Evolutionary conservation across 2,888 invertebrate species (phyloP), one percentile per base, ranked within the genome.

Genomic region (Rhodophaea formosa): DNA sequence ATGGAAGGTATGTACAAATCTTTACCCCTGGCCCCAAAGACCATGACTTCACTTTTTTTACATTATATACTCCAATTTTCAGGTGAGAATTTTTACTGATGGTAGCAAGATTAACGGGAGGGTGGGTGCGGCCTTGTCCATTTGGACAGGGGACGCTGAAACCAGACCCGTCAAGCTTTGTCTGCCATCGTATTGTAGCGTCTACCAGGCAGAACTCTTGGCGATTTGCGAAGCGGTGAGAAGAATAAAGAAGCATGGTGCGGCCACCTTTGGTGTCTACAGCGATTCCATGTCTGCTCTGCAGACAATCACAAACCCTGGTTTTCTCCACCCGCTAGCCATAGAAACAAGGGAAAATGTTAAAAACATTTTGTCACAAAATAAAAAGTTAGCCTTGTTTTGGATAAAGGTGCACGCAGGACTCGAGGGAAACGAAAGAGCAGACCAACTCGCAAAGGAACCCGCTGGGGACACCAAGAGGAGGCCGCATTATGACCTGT

Each of bases 401-500:
- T 69, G 66, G 64, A 49, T 64, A 0, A 65, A 63, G 47, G 65
- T 66, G 0, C 66, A 66, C 8, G 64, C 56, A 0, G 63, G 63
- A 5, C 15, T 60, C 8, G 47, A 32, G n/a, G 65, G 62, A 0
- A 67, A 63, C 16, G 64, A 67, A 30, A 46, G 65, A 1, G 68
- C 65, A 0, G 63, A 65, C 39, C 12, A 59, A 3, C 58, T 66
- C 0, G 63, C 63, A 0, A 67, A 65, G 14, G 53, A 61, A 1
- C 59, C 63, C 0, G 56, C 51, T 56, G 0, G 35, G 54, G n/a
- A 35, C 1, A 10, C 35, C 10, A 35, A 10, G 10, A 10, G 35
- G 10, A 8, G 12, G 10, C 35, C 62, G 23, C 3, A 23, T 5
- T 23, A 23, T 23, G 23, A 23, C 23, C 23, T 23, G 3, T 23